These are phyloP conservation scores for Physeter macrocephalus DNA, from an alignment of 2,113 vertebrate species.

Conservation along the genomic window DNA sequence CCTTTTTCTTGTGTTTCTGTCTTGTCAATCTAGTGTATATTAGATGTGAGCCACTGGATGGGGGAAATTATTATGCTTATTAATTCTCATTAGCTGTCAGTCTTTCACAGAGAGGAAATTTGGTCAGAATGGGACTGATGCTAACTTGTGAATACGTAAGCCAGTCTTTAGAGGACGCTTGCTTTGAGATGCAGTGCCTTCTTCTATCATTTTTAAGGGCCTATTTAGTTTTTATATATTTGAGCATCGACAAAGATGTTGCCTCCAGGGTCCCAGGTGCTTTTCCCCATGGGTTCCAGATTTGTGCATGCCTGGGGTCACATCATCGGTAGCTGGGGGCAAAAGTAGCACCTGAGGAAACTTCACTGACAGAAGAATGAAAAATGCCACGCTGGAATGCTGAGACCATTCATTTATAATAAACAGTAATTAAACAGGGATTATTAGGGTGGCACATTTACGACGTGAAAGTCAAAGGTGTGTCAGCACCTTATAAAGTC, in stretches of 20 bases:
- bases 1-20: conserved; percentile 67
- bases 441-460: conserved; percentile 75
- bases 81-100: conserved; percentile 74
- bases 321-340: conserved; percentile 58
- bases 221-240: background rate
- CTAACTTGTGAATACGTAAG: conserved; percentile 52
- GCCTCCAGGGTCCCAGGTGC: conserved; percentile 56
- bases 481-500: conserved; percentile 76
- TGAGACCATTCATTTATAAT: conserved; percentile 75
- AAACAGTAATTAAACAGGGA: conserved; percentile 80
- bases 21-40: conserved; percentile 58
- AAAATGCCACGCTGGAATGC: conserved; percentile 67
- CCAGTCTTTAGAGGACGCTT: conserved; percentile 19
- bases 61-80: conserved; percentile 64
- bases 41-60: conserved; percentile 67
- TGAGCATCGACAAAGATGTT: conserved; percentile 40
- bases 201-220: background rate
- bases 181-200: background rate
- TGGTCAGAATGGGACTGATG: conserved; percentile 60
- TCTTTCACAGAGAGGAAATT: conserved; percentile 64
- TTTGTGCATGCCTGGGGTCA: conserved; percentile 42
- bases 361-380: conserved; percentile 73
- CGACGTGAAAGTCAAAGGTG: conserved; percentile 61
- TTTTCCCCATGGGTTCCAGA: conserved; percentile 20
- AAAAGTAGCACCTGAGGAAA: conserved; percentile 69